Percentiles rank a stretch among this genome's conserved stretches.
Conservation (phyloP, 2,113 vertebrate genomes). For the Gavia stellata region DNA sequence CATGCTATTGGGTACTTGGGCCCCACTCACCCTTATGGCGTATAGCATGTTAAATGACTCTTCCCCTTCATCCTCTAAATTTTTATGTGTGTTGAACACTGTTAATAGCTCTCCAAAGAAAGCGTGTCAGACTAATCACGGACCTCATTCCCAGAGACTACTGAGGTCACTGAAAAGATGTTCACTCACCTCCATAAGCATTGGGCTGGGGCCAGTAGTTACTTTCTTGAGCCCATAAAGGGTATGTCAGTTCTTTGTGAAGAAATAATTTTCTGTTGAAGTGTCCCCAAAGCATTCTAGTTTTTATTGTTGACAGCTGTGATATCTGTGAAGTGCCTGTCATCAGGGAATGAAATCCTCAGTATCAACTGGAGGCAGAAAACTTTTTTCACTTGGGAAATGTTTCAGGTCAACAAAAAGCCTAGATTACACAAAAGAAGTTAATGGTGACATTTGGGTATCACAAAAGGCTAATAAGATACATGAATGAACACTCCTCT, state of each 20-base stretch:
- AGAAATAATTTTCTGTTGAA: not conserved
- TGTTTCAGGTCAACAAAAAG: not conserved
- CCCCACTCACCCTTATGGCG: accelerated
- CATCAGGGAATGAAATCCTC: not conserved
- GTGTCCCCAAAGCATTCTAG: not conserved
- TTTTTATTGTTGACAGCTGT: not conserved
- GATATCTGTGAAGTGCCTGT: not conserved
- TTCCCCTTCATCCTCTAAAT: not conserved
- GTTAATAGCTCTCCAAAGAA: not conserved
- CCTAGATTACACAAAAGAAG: not conserved
- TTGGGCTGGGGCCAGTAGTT: not conserved
- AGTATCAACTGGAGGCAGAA: not conserved
- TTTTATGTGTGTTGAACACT: not conserved
- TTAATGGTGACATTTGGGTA: not conserved
- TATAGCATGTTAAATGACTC: not conserved
- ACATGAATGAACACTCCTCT: not conserved
- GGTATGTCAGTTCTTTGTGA: not conserved
- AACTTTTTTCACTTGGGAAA: not conserved
- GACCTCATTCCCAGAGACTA: not conserved
- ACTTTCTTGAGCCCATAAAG: not conserved
- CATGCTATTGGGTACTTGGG: not conserved
- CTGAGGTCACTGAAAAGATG: not conserved
- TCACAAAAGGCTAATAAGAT: not conserved
- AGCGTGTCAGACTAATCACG: not conserved
- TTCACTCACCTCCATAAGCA: not conserved